These are phyloP conservation scores for Cremastinae sp. DNA, from an alignment of 2,888 invertebrate species.

Conservation along the genomic window DNA sequence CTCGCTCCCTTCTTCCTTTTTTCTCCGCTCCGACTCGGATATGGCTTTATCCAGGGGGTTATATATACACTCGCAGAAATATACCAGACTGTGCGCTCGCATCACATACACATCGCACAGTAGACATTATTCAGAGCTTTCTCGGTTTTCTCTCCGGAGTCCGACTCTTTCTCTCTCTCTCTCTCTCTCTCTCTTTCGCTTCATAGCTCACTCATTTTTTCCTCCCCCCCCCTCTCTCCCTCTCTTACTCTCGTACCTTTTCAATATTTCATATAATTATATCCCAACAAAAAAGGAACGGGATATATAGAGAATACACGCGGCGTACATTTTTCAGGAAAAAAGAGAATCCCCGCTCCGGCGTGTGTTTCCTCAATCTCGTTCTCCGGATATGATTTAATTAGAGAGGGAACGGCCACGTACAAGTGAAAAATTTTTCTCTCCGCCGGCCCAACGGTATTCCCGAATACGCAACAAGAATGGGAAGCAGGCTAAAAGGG, in stretches of 20 bases:
- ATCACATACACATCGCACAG: constrained; percentile 32
- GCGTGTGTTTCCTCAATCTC: constrained; percentile 38
- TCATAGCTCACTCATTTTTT: constrained; percentile 55
- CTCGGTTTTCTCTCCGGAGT: constrained; percentile 44
- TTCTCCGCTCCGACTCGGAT: constrained; percentile 21
- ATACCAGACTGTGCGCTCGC: constrained; percentile 34
- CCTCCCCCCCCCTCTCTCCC: constrained; percentile 16
- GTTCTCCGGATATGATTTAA: constrained; percentile 53
- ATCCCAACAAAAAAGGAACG: constrained; percentile 25
- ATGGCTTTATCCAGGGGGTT: constrained; percentile 45
- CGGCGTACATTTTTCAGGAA: neutral
- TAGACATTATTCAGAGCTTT: constrained; percentile 58
- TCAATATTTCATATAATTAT: constrained; percentile 61
- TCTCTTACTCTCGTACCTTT: constrained; percentile 49
- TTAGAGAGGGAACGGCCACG: constrained; percentile 48
- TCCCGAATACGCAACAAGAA: constrained; percentile 3
- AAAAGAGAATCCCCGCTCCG: neutral
- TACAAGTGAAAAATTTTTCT: constrained; percentile 38
- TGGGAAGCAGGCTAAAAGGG: neutral
- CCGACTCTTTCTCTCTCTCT: constrained; percentile 24
- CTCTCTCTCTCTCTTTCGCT: constrained; percentile 32
- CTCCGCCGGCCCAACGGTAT: neutral
- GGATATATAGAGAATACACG: neutral
- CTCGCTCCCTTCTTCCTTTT: constrained; percentile 35
- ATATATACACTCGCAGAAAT: constrained; percentile 23